A percentile compares a stretch with the other conserved stretches of the same genome.
Evolutionary conservation across 2,888 invertebrate species (phyloP).

Genomic region (Hirtodrosophila cameraria): DNA sequence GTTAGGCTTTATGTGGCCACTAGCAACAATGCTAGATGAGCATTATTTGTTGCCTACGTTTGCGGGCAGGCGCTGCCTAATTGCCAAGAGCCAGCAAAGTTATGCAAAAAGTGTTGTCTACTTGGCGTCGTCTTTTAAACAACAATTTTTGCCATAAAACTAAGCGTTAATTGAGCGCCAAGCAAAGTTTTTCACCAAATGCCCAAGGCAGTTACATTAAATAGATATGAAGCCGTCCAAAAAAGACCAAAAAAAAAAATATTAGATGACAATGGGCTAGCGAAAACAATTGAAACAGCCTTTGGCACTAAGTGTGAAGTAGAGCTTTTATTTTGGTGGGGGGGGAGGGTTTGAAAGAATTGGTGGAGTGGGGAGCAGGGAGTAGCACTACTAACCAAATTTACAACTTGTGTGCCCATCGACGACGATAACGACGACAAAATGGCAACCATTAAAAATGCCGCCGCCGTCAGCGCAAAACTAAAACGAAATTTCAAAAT

Average conservation of each 20-base stretch:
- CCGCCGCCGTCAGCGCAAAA: constrained; percentile 46
- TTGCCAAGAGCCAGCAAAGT: constrained; percentile 44
- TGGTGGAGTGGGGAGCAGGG: neutral
- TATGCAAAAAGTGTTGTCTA: constrained; percentile 53
- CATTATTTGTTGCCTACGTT: constrained; percentile 48
- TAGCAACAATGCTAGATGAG: neutral
- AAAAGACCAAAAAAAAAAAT: constrained; percentile 28
- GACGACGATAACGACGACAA: constrained; percentile 31
- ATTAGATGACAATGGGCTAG: constrained; percentile 60
- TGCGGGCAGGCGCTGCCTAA: constrained; percentile 43
- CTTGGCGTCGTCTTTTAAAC: constrained; percentile 54
- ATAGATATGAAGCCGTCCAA: constrained; percentile 40
- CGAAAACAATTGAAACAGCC: constrained; percentile 60
- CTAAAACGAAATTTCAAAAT: constrained; percentile 50
- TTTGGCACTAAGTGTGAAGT: constrained; percentile 40
- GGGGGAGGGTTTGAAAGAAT: neutral
- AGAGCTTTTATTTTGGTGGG: neutral
- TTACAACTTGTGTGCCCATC: constrained; percentile 62
- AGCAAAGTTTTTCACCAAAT: constrained; percentile 44
- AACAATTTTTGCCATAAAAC: constrained; percentile 64
- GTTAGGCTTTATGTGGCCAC: neutral
- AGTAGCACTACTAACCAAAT: constrained; percentile 57
- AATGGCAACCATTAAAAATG: constrained; percentile 70
- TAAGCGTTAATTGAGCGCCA: constrained; percentile 76
- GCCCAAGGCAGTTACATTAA: constrained; percentile 58